Percentiles rank a stretch among this genome's conserved stretches.
Evolutionary conservation across 2,888 invertebrate genomes (phyloP).

Genomic region (Andrena camellia): DNA sequence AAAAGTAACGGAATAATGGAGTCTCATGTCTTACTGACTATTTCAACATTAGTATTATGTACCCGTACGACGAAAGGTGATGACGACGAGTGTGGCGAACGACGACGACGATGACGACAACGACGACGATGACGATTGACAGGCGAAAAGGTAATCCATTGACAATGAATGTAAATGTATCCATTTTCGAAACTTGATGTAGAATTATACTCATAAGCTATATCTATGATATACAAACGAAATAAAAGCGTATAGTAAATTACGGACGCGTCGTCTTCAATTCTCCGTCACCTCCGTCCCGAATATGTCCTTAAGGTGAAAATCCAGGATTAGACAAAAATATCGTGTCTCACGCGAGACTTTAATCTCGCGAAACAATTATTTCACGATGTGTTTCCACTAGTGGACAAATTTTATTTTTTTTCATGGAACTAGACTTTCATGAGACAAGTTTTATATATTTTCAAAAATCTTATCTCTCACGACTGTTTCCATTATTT

Average conservation of each 20-base stretch:
- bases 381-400: too few relatives aligned
- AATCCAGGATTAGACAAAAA: too few relatives aligned
- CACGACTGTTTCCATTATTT: too few relatives aligned
- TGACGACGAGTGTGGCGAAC: slow-evolving; percentile 61
- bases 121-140: slow-evolving; percentile 56
- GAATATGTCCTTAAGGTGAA: too few relatives aligned
- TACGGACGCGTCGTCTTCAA: slow-evolving; percentile 47
- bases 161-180: slow-evolving; percentile 86
- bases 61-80: slow-evolving; percentile 65
- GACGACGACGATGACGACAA: slow-evolving; percentile 58
- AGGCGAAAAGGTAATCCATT: slow-evolving; percentile 82
- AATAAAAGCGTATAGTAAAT: slow-evolving; percentile 85
- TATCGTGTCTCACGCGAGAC: too few relatives aligned
- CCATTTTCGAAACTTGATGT: slow-evolving; percentile 85
- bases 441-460: too few relatives aligned
- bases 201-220: slow-evolving; percentile 85
- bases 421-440: too few relatives aligned
- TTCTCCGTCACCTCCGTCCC: neutral
- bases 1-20: slow-evolving; percentile 76
- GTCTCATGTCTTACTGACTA: slow-evolving; percentile 82
- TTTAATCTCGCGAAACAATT: too few relatives aligned
- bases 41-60: slow-evolving; percentile 82
- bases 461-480: too few relatives aligned
- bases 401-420: too few relatives aligned
- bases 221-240: slow-evolving; percentile 85